A percentile compares a stretch with the other conserved stretches of the same genome.
These are phyloP conservation scores for Nomia melanderi DNA, from an alignment of 1,140 invertebrate species.

Conservation along the genomic window DNA sequence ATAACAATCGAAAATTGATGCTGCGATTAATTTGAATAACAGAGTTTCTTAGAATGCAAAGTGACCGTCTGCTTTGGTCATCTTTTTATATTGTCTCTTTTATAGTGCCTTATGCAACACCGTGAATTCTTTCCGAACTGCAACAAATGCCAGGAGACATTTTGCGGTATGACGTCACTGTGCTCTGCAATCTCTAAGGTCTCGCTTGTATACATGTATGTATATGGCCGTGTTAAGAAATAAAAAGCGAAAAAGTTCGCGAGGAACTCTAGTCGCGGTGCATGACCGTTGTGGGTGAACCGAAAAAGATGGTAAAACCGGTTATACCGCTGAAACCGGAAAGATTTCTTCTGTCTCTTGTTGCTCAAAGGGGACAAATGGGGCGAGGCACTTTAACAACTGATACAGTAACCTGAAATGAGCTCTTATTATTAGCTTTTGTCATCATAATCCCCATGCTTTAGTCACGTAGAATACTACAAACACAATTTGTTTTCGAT, in stretches of 20 bases:
- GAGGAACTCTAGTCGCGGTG: conserved; percentile 36
- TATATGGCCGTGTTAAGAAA: conserved; percentile 37
- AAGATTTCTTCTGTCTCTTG: conserved; percentile 77
- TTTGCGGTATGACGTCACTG: conserved; percentile 15
- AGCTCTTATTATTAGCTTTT: neutral
- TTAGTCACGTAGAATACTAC: too few relatives aligned
- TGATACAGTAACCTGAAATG: conserved; percentile 41
- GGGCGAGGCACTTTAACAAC: conserved; percentile 73
- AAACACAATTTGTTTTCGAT: too few relatives aligned
- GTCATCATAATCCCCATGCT: neutral
- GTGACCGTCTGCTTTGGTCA: too few relatives aligned
- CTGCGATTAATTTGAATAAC: too few relatives aligned
- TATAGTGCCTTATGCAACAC: too few relatives aligned
- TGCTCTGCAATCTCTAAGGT: conserved; percentile 15
- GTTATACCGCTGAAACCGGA: conserved; percentile 77
- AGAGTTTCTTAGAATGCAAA: too few relatives aligned
- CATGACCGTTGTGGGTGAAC: conserved; percentile 41
- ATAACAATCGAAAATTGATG: too few relatives aligned
- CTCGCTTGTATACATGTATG: neutral
- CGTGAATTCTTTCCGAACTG: too few relatives aligned
- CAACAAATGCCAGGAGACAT: neutral
- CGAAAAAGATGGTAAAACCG: conserved; percentile 71
- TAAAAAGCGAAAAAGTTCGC: conserved; percentile 48
- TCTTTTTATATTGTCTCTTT: too few relatives aligned
- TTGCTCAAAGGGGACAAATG: conserved; percentile 77